Percentiles rank a stretch among this genome's conserved stretches.
Conservation (phyloP, 1,140 invertebrate genomes). For the Drosophila pseudoananassae region DNA sequence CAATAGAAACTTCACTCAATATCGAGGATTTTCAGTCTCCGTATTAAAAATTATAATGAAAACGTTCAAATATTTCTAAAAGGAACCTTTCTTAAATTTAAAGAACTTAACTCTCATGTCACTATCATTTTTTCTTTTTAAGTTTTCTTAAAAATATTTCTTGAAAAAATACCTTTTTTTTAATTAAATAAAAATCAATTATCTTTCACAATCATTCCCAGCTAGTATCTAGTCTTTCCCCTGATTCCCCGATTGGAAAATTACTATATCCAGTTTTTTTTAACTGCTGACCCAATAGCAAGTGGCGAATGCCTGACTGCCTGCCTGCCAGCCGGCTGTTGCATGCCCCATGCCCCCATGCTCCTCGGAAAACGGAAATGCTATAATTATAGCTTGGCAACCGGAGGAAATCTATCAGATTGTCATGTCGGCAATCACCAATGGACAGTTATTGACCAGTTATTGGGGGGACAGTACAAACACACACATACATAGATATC, state of each 20-base stretch:
- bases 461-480: neutral
- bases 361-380: constrained; percentile 20
- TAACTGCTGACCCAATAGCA: constrained; percentile 32
- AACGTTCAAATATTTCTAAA: too few species aligned
- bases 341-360: too few species aligned
- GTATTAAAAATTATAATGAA: too few species aligned
- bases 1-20: too few species aligned
- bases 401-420: constrained; percentile 28
- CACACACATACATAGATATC: neutral
- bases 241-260: neutral
- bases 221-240: too few species aligned
- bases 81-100: too few species aligned
- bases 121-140: too few species aligned
- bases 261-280: neutral
- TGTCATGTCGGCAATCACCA: constrained; percentile 17
- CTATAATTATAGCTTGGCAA: constrained; percentile 23
- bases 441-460: constrained; percentile 5
- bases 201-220: neutral
- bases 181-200: neutral
- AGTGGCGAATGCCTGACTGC: constrained; percentile 17
- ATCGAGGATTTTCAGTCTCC: too few species aligned
- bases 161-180: neutral
- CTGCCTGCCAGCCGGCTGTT: neutral
- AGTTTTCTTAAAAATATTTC: too few species aligned
- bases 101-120: too few species aligned